Percentiles rank a stretch among this genome's conserved stretches.
Evolutionary conservation across 2,888 invertebrate genomes (phyloP).

Genomic region (Cecidostiba fungosa): DNA sequence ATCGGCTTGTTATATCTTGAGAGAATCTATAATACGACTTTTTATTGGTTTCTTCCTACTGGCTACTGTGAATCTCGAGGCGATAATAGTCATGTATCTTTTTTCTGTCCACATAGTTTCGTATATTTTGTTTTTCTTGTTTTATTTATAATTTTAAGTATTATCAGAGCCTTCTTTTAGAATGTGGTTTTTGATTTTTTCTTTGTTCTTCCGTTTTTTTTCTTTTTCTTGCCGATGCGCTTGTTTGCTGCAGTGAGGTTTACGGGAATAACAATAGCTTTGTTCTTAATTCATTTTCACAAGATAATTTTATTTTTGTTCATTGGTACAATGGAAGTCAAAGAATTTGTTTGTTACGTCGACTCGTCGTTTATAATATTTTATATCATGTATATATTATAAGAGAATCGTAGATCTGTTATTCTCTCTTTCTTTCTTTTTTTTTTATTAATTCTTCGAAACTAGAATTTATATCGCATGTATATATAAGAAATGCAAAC

Average conservation of each 20-base stretch:
- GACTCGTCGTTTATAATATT: constrained; percentile 49
- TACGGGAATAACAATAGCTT: background rate
- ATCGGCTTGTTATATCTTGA: constrained; percentile 14
- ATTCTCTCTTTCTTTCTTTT: constrained; percentile 11
- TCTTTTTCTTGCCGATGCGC: constrained; percentile 10
- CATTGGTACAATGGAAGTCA: constrained; percentile 52
- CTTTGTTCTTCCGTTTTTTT: constrained; percentile 15
- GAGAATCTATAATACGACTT: constrained; percentile 48
- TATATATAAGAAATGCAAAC: constrained; percentile 60
- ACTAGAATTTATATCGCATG: constrained; percentile 53
- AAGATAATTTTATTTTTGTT: constrained; percentile 39
- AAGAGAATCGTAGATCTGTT: constrained; percentile 35
- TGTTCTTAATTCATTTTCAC: constrained; percentile 40
- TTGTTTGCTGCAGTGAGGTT: constrained; percentile 6
- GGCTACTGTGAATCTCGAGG: constrained; percentile 46
- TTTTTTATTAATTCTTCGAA: constrained; percentile 40
- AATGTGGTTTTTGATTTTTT: constrained; percentile 29
- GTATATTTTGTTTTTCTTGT: constrained; percentile 14
- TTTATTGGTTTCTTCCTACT: constrained; percentile 19
- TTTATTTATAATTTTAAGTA: constrained; percentile 28
- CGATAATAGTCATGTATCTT: constrained; percentile 14
- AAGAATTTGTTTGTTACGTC: constrained; percentile 48
- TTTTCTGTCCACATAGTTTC: constrained; percentile 1
- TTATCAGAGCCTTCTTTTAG: constrained; percentile 47
- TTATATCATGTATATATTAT: constrained; percentile 30